Evolutionary conservation across 2,888 invertebrate species (phyloP).

Genomic region (Nineta flava): DNA sequence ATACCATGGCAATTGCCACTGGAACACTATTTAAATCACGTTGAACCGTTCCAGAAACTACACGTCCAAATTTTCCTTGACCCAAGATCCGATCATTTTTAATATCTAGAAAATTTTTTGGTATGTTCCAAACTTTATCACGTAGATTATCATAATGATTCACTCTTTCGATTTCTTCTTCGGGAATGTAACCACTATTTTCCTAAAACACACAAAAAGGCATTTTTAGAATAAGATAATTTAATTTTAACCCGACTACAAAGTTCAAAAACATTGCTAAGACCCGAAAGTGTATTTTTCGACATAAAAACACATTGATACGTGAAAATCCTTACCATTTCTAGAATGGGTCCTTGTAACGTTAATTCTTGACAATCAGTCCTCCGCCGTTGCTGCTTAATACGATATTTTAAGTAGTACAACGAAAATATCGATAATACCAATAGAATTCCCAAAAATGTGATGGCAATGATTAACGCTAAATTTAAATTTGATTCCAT

Average conservation of each 20-base stretch:
- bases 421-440: conserved; percentile 45
- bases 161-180: conserved; percentile 44
- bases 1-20: conserved; percentile 48
- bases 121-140: conserved; percentile 57
- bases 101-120: conserved; percentile 53
- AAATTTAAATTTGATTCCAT: conserved; percentile 28
- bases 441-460: conserved; percentile 47
- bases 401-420: conserved; percentile 36
- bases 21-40: conserved; percentile 38
- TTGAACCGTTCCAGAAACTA: conserved; percentile 52
- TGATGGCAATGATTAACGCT: conserved; percentile 43
- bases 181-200: conserved; percentile 61
- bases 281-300: background rate
- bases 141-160: conserved; percentile 62
- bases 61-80: conserved; percentile 61
- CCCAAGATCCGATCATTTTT: conserved; percentile 53
- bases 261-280: no score
- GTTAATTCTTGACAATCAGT: conserved; percentile 52
- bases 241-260: no score
- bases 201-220: conserved; percentile 40
- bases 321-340: conserved; percentile 34
- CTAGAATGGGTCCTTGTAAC: conserved; percentile 62
- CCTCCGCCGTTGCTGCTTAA: conserved; percentile 29
- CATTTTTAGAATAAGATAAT: conserved; percentile 8
- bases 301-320: background rate